Evolutionary conservation across 2,113 vertebrate species (phyloP).

Genomic region (Phylloscopus whistleri): DNA sequence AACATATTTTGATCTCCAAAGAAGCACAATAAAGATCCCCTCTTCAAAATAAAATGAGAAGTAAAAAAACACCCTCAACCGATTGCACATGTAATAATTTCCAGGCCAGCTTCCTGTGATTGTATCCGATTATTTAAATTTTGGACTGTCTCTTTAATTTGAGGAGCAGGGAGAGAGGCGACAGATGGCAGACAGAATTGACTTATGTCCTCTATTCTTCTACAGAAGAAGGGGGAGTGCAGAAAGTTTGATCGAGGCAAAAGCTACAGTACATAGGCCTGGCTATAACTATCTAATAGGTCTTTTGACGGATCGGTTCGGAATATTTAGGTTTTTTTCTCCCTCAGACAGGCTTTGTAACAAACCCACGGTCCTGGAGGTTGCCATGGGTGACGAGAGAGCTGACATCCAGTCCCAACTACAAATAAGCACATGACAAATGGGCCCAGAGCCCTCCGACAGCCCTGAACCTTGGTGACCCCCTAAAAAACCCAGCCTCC

Average conservation of each 20-base stretch:
- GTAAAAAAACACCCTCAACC: background rate
- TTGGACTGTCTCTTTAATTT: conserved; percentile 78
- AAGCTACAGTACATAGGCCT: conserved; percentile 63
- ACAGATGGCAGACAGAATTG: conserved; percentile 89
- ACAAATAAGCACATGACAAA: conserved; percentile 87
- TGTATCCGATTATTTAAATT: conserved; percentile 69
- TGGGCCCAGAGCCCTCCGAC: conserved; percentile 81
- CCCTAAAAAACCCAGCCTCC: conserved; percentile 65
- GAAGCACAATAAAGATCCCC: conserved; percentile 36
- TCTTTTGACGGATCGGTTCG: conserved; percentile 69
- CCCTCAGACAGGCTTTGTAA: conserved; percentile 68
- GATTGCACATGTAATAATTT: conserved; percentile 45
- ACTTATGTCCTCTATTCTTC: conserved; percentile 85
- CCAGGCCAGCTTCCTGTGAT: conserved; percentile 48
- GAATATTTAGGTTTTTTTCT: conserved; percentile 65
- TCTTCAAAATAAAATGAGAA: conserved; percentile 34
- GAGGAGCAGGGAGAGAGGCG: conserved; percentile 72
- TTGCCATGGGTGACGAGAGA: conserved; percentile 81
- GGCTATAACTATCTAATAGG: conserved; percentile 78
- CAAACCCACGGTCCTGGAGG: conserved; percentile 75
- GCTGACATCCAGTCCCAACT: conserved; percentile 77
- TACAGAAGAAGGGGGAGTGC: conserved; percentile 76
- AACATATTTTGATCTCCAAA: conserved; percentile 45
- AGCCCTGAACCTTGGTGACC: conserved; percentile 83
- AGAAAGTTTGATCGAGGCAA: conserved; percentile 80